Conservation (phyloP, 2,888 invertebrate species). For the Cephus pulcher region DNA sequence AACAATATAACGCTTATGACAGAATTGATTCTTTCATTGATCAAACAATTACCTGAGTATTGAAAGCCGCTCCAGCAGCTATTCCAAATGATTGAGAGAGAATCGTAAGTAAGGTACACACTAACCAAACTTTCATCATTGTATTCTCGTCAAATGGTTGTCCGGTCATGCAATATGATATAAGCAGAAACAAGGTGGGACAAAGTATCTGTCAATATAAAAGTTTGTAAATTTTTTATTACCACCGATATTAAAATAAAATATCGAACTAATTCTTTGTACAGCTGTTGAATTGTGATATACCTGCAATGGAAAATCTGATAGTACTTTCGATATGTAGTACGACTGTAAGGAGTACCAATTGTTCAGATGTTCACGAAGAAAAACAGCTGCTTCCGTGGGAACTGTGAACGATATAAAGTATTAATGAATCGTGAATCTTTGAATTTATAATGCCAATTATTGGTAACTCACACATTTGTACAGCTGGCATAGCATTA, state of each 20-base stretch:
- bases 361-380: slow-evolving; percentile 81
- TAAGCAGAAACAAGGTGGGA: slow-evolving; percentile 77
- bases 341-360: slow-evolving; percentile 82
- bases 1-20: background rate
- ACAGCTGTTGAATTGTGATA: slow-evolving; percentile 4
- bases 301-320: slow-evolving; percentile 82
- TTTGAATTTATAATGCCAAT: background rate
- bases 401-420: slow-evolving; percentile 72
- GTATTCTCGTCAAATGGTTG: slow-evolving; percentile 76
- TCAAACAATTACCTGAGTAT: slow-evolving; percentile 70
- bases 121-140: slow-evolving; percentile 74
- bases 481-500: slow-evolving; percentile 74
- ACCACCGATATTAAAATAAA: background rate
- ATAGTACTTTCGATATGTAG: slow-evolving; percentile 79
- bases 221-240: slow-evolving; percentile 5
- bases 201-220: slow-evolving; percentile 72
- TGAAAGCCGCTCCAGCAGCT: slow-evolving; percentile 78
- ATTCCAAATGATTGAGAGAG: slow-evolving; percentile 84
- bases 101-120: slow-evolving; percentile 77
- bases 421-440: background rate
- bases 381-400: slow-evolving; percentile 77
- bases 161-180: slow-evolving; percentile 83
- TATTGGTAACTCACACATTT: slow-evolving; percentile 70
- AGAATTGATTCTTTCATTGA: background rate
- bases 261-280: background rate